Evolutionary conservation across 2,888 invertebrate species (phyloP), one percentile per base, ranked within the genome.

Genomic region (Leucoptera coffeella): DNA sequence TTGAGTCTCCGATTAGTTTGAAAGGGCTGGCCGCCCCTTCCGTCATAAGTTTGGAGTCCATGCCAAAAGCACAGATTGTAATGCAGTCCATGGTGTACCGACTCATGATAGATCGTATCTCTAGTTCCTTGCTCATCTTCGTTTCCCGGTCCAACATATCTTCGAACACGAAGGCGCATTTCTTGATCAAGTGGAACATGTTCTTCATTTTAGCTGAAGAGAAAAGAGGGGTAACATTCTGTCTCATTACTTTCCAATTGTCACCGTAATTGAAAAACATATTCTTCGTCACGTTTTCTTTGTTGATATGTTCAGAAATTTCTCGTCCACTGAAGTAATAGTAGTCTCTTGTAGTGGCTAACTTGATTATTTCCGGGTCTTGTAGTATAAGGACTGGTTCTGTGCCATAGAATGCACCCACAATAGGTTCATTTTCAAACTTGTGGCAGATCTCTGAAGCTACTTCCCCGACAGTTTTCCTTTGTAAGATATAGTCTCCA

Each of bases 371-470:
- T 12, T 32, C 29, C 9, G 29, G 31, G 14, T 32, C 31, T 7
- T 25, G 20, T 2, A 32, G n/a, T 9, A 35, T 28, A 0, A 34
- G 8, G 1, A 26, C 28, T 9, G 35, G 35, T 7, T 32, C 30
- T 2, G 32, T 32, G 3, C 35, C 35, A 12, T 29, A 30, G 13
- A 29, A 34, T 1, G 31, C 34, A 2, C 35, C 35, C 7, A 35
- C 23, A 12, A 30, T 23, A 1, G 32, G 34, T 20, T 32, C 34
- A 24, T 37, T 35, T 4, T 37, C 33, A 31, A 37, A 39, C 26
- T 38, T 30, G 9, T 35, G 32, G 29, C 45, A 42, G 15, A 46
- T 36, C 3, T 34, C 29, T 22, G 37, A 34, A 14, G 40, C 28
- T 8, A 33, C 33, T 11, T 36, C 30, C 4, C 32, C 40, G 9